Evolutionary conservation across 2,888 invertebrate species (phyloP).

Genomic region (Lasioglossum villosulum): DNA sequence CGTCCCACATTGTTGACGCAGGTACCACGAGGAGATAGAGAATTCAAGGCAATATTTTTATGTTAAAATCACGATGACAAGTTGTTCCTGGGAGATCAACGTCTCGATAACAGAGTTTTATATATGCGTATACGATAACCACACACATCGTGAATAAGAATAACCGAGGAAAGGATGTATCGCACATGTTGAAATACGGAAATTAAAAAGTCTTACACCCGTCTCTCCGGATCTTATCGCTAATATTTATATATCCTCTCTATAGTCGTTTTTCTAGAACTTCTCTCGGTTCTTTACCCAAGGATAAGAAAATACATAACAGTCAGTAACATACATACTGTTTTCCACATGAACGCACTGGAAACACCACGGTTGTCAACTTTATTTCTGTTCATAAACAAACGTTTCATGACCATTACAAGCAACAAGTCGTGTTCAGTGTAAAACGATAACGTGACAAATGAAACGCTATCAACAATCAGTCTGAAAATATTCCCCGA

Average conservation of each 20-base stretch:
- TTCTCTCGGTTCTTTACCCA: background rate
- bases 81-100: slow-evolving; percentile 24
- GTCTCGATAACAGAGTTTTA: slow-evolving; percentile 24
- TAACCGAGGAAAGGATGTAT: background rate
- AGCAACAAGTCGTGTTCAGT: too few species aligned
- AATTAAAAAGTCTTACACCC: too few species aligned
- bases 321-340: too few species aligned
- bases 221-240: too few species aligned
- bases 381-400: too few species aligned
- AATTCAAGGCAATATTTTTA: slow-evolving; percentile 5
- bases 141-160: background rate
- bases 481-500: too few species aligned
- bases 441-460: too few species aligned
- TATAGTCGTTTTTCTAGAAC: background rate
- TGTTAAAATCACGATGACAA: slow-evolving; percentile 22
- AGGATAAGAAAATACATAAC: background rate
- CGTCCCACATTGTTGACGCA: background rate
- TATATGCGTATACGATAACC: background rate
- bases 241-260: background rate
- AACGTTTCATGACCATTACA: too few species aligned
- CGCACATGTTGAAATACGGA: background rate
- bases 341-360: too few species aligned
- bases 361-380: too few species aligned
- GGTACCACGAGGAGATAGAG: background rate
- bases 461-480: too few species aligned